phyloP scores from a whole-genome alignment of 2,113 vertebrate species.

The Clarias batrachus region DNA sequence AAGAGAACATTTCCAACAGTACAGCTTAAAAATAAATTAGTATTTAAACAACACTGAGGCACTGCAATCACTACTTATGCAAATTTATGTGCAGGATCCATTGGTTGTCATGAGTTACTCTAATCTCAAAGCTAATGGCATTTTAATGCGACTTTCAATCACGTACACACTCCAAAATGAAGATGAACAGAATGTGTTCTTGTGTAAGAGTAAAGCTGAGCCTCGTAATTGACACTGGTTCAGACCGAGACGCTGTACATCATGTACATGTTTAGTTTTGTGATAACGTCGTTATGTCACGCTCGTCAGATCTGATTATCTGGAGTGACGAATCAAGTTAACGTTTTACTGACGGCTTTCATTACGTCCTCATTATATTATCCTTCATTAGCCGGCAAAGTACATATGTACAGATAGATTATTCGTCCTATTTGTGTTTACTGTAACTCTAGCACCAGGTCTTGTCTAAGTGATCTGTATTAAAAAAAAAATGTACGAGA shows the following conservation, averaged over 20 bases:
- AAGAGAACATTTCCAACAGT: not conserved
- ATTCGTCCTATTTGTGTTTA: not conserved
- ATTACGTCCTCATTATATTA: conserved; percentile 2
- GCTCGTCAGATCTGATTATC: conserved; percentile 3
- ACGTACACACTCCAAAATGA: conserved; percentile 13
- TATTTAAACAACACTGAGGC: not conserved
- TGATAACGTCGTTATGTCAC: not conserved
- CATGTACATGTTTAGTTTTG: not conserved
- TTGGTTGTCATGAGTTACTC: conserved; percentile 30
- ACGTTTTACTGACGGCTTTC: conserved; percentile 5
- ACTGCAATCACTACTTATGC: conserved; percentile 3
- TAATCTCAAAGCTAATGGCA: conserved; percentile 28
- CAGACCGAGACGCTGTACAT: not conserved
- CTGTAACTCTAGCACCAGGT: not conserved
- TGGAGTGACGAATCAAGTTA: not conserved
- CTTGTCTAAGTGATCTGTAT: not conserved
- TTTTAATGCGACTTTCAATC: conserved; percentile 42
- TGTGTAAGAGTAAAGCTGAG: not conserved
- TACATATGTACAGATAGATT: conserved; percentile 44
- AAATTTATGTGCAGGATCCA: conserved; percentile 24
- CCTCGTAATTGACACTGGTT: not conserved
- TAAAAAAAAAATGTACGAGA: conserved; percentile 15
- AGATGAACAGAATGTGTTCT: conserved; percentile 7
- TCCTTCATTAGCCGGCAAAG: not conserved
- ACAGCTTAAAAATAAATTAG: not conserved